These are phyloP conservation scores for Lota lota DNA, from an alignment of 2,113 vertebrate genomes.

Conservation along the genomic window DNA sequence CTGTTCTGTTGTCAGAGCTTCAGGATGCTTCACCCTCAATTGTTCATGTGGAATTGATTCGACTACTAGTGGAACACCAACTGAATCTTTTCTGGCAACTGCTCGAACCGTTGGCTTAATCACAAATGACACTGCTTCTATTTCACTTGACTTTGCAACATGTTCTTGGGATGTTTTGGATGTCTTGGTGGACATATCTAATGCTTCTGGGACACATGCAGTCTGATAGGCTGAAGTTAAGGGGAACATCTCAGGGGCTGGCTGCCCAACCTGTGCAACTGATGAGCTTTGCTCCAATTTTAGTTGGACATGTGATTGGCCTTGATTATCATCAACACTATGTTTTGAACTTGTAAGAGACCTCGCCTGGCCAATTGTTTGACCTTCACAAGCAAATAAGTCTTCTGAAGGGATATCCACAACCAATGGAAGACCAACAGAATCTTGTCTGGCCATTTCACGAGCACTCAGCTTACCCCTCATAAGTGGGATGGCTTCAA, in stretches of 20 bases:
- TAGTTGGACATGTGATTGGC: slow-evolving; percentile 22
- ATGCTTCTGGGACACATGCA: slow-evolving; percentile 61
- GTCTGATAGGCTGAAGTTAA: slow-evolving; percentile 36
- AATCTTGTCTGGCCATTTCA: slow-evolving; percentile 40
- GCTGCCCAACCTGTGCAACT: slow-evolving; percentile 3
- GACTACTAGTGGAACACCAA: slow-evolving; percentile 52
- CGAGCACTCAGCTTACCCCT: slow-evolving; percentile 38
- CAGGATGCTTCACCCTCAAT: slow-evolving; percentile 6
- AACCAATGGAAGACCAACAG: slow-evolving; percentile 53
- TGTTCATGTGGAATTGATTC: slow-evolving; percentile 28
- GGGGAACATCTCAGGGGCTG: slow-evolving; percentile 2
- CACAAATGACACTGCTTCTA: slow-evolving; percentile 49
- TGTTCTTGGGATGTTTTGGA: slow-evolving; percentile 28
- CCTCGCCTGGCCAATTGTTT: neutral
- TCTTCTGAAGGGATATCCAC: slow-evolving; percentile 33
- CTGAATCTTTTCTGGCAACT: slow-evolving; percentile 34
- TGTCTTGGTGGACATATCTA: slow-evolving; percentile 73
- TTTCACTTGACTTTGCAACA: slow-evolving; percentile 11
- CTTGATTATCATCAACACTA: neutral
- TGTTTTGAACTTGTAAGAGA: slow-evolving; percentile 11
- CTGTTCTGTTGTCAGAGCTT: slow-evolving; percentile 11
- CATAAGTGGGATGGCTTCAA: slow-evolving; percentile 42
- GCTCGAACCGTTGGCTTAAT: slow-evolving; percentile 50
- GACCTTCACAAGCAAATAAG: neutral
- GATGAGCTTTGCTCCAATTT: slow-evolving; percentile 10